Conservation (phyloP, 2,888 invertebrate species). For the Sphaerophoria taeniata region DNA sequence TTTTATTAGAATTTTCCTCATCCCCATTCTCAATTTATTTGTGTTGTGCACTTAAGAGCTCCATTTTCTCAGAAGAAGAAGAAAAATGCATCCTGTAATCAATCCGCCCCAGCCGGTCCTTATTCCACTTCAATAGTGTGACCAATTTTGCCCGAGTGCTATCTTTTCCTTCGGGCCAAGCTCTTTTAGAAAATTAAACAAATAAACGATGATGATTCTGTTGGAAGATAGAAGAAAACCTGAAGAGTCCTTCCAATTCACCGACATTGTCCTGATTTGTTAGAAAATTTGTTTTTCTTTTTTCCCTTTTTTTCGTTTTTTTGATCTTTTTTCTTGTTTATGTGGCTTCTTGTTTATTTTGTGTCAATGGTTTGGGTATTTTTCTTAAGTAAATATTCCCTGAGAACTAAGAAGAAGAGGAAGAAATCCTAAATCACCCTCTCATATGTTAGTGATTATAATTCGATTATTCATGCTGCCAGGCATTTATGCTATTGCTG, state of each 20-base stretch:
- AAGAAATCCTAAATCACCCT: slow-evolving; percentile 38
- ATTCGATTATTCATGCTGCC: slow-evolving; percentile 70
- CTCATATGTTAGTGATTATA: slow-evolving; percentile 72
- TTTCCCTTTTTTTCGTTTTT: slow-evolving; percentile 10
- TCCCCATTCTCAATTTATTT: background rate
- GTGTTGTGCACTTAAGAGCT: slow-evolving; percentile 12
- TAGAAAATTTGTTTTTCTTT: slow-evolving; percentile 58
- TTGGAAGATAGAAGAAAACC: slow-evolving; percentile 45
- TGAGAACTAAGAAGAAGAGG: slow-evolving; percentile 12
- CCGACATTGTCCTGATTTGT: slow-evolving; percentile 66
- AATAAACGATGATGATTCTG: slow-evolving; percentile 59
- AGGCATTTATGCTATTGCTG: slow-evolving; percentile 61
- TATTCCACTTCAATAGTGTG: slow-evolving; percentile 62
- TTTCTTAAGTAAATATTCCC: background rate
- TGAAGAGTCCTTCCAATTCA: slow-evolving; percentile 32
- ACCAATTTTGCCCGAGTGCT: slow-evolving; percentile 69
- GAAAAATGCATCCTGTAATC: slow-evolving; percentile 66
- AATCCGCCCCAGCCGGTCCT: slow-evolving; percentile 23
- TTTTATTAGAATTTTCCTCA: slow-evolving; percentile 33
- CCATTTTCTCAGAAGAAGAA: slow-evolving; percentile 12
- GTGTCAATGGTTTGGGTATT: slow-evolving; percentile 45
- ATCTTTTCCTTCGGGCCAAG: slow-evolving; percentile 61
- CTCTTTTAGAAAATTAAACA: slow-evolving; percentile 71
- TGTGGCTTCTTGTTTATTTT: slow-evolving; percentile 60
- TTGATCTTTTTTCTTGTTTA: slow-evolving; percentile 11